Conservation (phyloP, 2,797 vertebrate species). For the Sebastiscus albofasciatus region DNA sequence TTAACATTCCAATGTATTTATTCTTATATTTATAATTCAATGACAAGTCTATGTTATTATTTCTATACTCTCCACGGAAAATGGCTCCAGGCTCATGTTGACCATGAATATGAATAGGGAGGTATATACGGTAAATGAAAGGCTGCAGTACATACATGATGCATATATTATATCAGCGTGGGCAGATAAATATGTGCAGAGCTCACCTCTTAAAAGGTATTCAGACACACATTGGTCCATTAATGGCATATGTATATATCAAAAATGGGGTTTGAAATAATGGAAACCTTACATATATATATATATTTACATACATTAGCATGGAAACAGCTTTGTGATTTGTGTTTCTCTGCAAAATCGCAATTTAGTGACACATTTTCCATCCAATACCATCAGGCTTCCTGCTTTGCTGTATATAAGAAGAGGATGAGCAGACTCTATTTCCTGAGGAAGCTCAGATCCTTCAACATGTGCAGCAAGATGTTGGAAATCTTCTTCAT, state of each 20-base stretch:
- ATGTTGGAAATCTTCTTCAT: too few species aligned
- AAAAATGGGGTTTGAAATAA: neutral
- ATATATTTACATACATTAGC: neutral
- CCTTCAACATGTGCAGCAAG: too few species aligned
- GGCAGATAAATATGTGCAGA: neutral
- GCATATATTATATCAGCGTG: neutral
- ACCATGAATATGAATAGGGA: neutral
- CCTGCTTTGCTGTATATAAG: neutral
- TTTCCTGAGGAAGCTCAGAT: too few species aligned
- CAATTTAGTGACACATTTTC: neutral
- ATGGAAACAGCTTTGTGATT: neutral
- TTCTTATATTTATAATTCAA: slow-evolving; percentile 11
- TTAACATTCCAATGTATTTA: neutral
- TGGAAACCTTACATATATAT: neutral
- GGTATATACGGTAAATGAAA: neutral
- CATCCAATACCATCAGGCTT: neutral
- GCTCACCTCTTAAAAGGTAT: neutral
- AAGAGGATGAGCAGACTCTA: too few species aligned
- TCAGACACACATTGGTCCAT: neutral
- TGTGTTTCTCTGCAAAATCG: neutral
- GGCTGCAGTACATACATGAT: neutral
- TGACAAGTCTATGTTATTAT: neutral
- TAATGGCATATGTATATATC: neutral
- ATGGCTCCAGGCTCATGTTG: slow-evolving; percentile 1
- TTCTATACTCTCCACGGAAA: neutral